Percentiles rank a stretch among this genome's conserved stretches.
phyloP scores from a whole-genome alignment of 2,888 invertebrate species.

The Mythimna vitellina region DNA sequence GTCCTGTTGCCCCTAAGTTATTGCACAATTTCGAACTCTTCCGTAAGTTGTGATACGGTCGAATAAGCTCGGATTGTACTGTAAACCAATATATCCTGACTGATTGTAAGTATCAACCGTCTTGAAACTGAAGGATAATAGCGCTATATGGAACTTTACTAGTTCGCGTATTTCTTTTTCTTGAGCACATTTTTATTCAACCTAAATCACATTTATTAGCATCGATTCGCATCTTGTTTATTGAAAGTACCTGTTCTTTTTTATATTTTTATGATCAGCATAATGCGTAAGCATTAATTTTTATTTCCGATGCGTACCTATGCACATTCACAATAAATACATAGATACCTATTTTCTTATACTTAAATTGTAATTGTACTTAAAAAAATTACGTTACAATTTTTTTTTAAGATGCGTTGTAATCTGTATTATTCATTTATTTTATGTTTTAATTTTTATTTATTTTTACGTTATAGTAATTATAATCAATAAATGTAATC shows the following conservation, averaged over 20 bases:
- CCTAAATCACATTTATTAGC: neutral
- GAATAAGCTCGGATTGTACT: neutral
- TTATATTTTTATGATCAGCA: no score
- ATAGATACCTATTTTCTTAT: no score
- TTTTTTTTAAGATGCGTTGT: no score
- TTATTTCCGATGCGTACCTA: no score
- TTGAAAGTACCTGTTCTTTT: neutral
- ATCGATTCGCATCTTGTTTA: neutral
- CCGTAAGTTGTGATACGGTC: neutral
- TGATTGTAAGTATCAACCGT: conserved; percentile 1
- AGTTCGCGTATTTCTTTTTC: neutral
- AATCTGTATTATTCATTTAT: no score
- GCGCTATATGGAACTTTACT: neutral
- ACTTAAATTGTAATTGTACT: no score
- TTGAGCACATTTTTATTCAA: neutral
- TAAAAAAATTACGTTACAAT: no score
- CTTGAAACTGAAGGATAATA: neutral
- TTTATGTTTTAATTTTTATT: no score
- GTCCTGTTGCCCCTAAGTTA: neutral
- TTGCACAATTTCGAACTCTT: neutral
- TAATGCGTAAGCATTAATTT: no score
- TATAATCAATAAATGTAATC: no score
- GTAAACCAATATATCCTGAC: conserved; percentile 4
- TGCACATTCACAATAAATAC: no score
- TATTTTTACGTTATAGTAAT: no score